These are phyloP conservation scores for Gopherus evgoodei DNA, from an alignment of 2,113 vertebrate species.

Conservation along the genomic window DNA sequence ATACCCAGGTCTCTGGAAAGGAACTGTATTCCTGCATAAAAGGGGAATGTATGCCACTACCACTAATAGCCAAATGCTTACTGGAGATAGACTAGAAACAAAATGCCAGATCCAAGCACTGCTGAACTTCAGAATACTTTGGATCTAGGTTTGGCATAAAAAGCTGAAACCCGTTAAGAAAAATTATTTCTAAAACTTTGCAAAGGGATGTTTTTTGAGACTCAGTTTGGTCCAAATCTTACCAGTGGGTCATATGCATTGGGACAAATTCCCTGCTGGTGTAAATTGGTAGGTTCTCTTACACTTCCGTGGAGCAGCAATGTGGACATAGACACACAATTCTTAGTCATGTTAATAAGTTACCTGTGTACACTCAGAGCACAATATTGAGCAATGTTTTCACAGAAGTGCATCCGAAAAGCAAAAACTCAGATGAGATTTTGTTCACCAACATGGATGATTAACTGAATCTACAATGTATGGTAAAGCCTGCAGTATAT, in stretches of 20 bases:
- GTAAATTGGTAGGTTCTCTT: neutral
- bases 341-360: conserved; percentile 16
- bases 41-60: rapidly evolving
- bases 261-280: neutral
- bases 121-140: neutral
- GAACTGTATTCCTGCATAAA: neutral
- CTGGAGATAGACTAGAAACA: neutral
- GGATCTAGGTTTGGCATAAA: neutral
- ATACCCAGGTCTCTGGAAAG: neutral
- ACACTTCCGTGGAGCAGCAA: neutral
- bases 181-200: neutral
- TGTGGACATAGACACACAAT: conserved; percentile 10
- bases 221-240: neutral
- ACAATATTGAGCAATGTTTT: neutral
- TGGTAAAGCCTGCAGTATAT: neutral
- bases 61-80: neutral
- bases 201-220: neutral
- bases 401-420: neutral
- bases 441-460: neutral
- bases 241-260: neutral
- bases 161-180: neutral
- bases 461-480: neutral
- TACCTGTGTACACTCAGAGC: neutral
- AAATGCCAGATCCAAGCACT: neutral
- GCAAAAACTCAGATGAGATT: neutral